Evolutionary conservation across 2,888 invertebrate species (phyloP).

Genomic region (Heliconius sara): DNA sequence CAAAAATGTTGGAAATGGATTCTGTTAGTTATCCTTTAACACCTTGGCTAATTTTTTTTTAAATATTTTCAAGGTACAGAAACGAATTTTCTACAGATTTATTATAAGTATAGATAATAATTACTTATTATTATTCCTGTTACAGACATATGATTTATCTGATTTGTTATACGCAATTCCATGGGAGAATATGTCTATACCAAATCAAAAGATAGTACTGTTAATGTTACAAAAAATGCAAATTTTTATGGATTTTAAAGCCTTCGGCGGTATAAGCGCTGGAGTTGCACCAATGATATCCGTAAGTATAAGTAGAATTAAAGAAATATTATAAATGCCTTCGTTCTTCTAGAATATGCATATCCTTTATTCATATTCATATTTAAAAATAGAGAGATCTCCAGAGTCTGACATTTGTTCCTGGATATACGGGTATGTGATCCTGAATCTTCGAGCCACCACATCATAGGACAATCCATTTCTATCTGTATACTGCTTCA

Average conservation of each 20-base stretch:
- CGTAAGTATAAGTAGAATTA: slow-evolving; percentile 46
- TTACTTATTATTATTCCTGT: slow-evolving; percentile 15
- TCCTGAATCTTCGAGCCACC: no score
- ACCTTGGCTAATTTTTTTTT: no score
- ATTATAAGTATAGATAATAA: no score
- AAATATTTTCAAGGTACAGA: no score
- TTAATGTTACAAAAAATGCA: slow-evolving; percentile 54
- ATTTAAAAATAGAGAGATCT: no score
- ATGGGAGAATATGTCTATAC: slow-evolving; percentile 57
- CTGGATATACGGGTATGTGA: no score
- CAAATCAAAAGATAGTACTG: slow-evolving; percentile 55
- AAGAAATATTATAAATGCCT: neutral
- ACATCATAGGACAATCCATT: no score
- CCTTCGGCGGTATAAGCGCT: slow-evolving; percentile 55
- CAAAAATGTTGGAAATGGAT: no score
- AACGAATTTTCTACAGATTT: no score
- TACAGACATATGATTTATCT: slow-evolving; percentile 56
- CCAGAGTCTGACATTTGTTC: no score
- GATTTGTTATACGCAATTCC: slow-evolving; percentile 53
- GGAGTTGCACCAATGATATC: slow-evolving; percentile 57
- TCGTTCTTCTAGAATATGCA: neutral
- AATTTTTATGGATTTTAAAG: slow-evolving; percentile 53
- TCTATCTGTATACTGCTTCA: no score
- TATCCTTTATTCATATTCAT: neutral
- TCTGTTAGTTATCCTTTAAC: no score